Conservation (phyloP, 1,140 invertebrate species). For the Brachionus manjavacas region DNA sequence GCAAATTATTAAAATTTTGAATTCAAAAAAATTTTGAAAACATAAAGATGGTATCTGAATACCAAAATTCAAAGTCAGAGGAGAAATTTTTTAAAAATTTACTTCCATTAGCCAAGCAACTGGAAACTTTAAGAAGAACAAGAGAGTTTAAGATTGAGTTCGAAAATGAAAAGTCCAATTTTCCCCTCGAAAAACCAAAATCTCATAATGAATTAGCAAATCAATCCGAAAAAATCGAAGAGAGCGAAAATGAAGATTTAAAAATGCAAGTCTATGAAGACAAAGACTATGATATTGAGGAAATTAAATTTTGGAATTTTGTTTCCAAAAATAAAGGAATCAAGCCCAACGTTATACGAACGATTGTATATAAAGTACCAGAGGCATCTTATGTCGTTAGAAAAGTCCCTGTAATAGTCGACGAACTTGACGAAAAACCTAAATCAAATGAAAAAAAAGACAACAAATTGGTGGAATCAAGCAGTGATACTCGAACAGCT, state of each 20-base stretch:
- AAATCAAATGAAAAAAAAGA: neutral
- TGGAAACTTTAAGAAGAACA: neutral
- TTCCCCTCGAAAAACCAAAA: neutral
- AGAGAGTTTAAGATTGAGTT: conserved; percentile 2
- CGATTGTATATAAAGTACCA: conserved; percentile 29
- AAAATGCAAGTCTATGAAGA: conserved; percentile 32
- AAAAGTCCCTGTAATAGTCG: neutral
- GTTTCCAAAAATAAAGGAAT: conserved; percentile 35
- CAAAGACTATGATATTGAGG: conserved; percentile 40
- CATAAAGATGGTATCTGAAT: neutral
- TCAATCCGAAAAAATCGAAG: neutral
- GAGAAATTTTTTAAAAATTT: conserved; percentile 22
- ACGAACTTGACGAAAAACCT: neutral
- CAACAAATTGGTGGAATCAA: neutral
- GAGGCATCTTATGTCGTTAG: neutral
- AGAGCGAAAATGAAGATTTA: neutral
- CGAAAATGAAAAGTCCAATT: neutral
- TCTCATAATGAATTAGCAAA: neutral
- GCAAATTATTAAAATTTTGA: neutral
- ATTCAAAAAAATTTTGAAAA: neutral
- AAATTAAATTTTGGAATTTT: conserved; percentile 42
- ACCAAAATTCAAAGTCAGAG: neutral
- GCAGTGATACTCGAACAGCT: neutral
- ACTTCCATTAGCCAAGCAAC: neutral
- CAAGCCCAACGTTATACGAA: conserved; percentile 23